Percentiles rank a stretch among this genome's conserved stretches.
These are phyloP conservation scores for Paguma larvata DNA, from an alignment of 2,797 vertebrate genomes.

Conservation along the genomic window DNA sequence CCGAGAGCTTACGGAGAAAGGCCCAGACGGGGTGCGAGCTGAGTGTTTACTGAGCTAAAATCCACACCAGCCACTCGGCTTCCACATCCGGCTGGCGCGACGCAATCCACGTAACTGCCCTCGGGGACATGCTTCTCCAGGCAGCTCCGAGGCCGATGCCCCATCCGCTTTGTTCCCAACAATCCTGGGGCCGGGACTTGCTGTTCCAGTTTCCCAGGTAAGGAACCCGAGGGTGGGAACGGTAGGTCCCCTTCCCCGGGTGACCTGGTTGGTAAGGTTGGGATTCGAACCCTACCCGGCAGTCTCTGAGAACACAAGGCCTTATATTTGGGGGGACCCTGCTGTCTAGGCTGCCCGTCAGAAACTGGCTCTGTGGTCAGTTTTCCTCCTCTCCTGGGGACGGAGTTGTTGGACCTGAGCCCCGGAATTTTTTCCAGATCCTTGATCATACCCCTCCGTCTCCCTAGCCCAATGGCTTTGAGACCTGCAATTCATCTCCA, in stretches of 20 bases:
- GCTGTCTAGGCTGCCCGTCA: neutral
- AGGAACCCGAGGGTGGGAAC: neutral
- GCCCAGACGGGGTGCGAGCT: neutral
- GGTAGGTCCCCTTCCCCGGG: accelerated
- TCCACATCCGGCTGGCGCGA: neutral
- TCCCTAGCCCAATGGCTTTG: accelerated
- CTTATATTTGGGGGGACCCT: neutral
- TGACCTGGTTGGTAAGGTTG: neutral
- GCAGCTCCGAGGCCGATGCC: neutral
- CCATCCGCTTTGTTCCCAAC: too few species aligned
- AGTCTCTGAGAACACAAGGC: neutral
- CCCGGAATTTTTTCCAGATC: neutral
- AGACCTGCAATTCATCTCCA: neutral
- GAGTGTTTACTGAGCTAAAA: neutral
- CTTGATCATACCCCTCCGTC: accelerated
- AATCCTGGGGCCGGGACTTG: neutral
- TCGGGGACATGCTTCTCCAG: neutral
- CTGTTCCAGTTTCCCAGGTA: too few species aligned
- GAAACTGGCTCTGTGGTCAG: neutral
- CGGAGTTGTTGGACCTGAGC: neutral
- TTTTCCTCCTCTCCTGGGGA: neutral
- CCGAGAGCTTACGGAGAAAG: neutral
- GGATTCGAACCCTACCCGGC: neutral
- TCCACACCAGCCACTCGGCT: neutral
- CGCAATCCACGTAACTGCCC: neutral